These are phyloP conservation scores for Elymnias hypermnestra DNA, from an alignment of 1,140 invertebrate species.

Conservation along the genomic window DNA sequence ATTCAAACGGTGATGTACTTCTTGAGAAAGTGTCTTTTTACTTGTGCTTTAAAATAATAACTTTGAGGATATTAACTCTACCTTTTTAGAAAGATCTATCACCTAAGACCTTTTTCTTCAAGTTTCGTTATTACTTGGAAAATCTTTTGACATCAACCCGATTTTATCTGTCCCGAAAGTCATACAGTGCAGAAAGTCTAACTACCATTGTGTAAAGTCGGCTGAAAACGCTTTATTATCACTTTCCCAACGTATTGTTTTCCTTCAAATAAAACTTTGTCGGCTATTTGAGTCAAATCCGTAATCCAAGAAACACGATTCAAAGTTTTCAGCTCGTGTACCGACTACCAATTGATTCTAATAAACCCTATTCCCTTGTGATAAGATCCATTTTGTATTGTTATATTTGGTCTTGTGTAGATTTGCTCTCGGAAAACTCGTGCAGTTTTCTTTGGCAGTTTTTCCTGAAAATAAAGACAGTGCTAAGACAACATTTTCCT, in stretches of 20 bases:
- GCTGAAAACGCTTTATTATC: constrained; percentile 18
- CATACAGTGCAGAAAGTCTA: not conserved
- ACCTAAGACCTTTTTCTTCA: no score
- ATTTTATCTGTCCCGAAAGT: not conserved
- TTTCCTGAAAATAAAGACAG: not conserved
- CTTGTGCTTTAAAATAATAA: no score
- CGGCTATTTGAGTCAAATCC: constrained; percentile 14
- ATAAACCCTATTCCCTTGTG: not conserved
- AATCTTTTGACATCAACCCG: no score
- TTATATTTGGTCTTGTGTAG: no score
- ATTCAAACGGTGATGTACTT: no score
- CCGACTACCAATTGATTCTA: not conserved
- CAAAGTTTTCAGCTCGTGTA: constrained; percentile 8
- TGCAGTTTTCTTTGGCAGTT: not conserved
- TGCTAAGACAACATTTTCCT: no score
- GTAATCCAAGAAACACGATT: constrained; percentile 14
- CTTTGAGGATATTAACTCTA: no score
- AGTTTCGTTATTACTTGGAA: no score
- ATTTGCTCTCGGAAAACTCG: not conserved
- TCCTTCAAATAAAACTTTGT: constrained; percentile 19
- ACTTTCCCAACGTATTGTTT: constrained; percentile 18
- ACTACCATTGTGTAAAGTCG: not conserved
- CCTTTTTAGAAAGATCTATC: no score
- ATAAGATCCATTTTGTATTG: not conserved
- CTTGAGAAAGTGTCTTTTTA: no score